Evolutionary conservation across 2,888 invertebrate species (phyloP).

Genomic region (Agrotis segetum): DNA sequence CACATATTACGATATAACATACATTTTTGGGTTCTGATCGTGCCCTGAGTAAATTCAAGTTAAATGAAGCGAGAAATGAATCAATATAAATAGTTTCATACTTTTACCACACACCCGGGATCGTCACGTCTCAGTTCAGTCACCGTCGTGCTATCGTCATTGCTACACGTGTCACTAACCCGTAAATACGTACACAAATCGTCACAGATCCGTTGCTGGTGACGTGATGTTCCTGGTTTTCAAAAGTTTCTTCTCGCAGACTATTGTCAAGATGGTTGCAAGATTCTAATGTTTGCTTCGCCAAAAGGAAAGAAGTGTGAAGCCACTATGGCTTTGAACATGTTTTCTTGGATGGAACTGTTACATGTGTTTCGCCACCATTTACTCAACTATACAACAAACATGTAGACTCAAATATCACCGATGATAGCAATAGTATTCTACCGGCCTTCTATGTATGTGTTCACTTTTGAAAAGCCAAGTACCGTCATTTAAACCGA

Average conservation of each 20-base stretch:
- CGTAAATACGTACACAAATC: too few species aligned
- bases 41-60: too few species aligned
- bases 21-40: too few species aligned
- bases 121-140: too few species aligned
- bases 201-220: too few species aligned
- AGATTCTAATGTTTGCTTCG: not conserved
- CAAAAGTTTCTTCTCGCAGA: not conserved
- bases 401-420: not conserved
- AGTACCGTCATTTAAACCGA: not conserved
- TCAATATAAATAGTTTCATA: too few species aligned
- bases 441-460: too few species aligned
- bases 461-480: not conserved
- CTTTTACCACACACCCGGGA: too few species aligned
- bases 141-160: too few species aligned
- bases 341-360: not conserved
- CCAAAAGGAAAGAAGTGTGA: not conserved
- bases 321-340: not conserved
- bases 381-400: slow-evolving; percentile 1
- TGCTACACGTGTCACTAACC: too few species aligned
- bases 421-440: slow-evolving; percentile 7
- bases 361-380: not conserved
- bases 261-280: not conserved
- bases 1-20: too few species aligned
- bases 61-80: too few species aligned
- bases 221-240: not conserved